A percentile compares a stretch with the other conserved stretches of the same genome.
These are phyloP conservation scores for Acipenser oxyrinchus DNA, from an alignment of 2,797 vertebrate genomes.

Conservation along the genomic window DNA sequence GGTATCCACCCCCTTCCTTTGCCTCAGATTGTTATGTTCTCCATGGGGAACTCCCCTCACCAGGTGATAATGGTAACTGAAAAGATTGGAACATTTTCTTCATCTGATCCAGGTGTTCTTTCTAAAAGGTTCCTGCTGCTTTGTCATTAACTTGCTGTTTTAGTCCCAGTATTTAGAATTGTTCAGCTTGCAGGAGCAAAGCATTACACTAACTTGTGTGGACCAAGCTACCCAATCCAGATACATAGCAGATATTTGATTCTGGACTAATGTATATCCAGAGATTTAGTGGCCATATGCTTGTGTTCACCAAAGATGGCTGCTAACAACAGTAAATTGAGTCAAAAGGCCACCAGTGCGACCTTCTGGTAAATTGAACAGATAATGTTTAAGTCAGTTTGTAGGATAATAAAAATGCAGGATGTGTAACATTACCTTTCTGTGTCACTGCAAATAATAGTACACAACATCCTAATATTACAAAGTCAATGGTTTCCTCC, in stretches of 20 bases:
- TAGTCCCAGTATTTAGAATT: not conserved
- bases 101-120: not conserved
- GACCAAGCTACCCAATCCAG: not conserved
- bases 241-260: not conserved
- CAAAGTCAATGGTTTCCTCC: not conserved
- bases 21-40: not conserved
- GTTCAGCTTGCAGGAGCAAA: not conserved
- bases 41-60: not conserved
- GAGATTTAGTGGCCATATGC: too few species aligned
- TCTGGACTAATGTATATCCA: too few species aligned
- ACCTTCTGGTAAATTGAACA: not conserved
- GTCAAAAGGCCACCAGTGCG: not conserved
- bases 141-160: not conserved
- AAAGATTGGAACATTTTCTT: not conserved
- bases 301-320: too few species aligned
- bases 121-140: not conserved
- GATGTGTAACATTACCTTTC: slow-evolving; percentile 7
- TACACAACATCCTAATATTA: too few species aligned
- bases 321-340: not conserved
- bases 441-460: slow-evolving; percentile 16
- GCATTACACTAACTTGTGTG: not conserved
- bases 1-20: too few species aligned
- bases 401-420: too few species aligned
- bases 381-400: too few species aligned
- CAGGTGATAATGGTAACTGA: not conserved